Evolutionary conservation across 2,797 vertebrate species (phyloP).

Genomic region (Acrossocheilus wenchowensis): DNA sequence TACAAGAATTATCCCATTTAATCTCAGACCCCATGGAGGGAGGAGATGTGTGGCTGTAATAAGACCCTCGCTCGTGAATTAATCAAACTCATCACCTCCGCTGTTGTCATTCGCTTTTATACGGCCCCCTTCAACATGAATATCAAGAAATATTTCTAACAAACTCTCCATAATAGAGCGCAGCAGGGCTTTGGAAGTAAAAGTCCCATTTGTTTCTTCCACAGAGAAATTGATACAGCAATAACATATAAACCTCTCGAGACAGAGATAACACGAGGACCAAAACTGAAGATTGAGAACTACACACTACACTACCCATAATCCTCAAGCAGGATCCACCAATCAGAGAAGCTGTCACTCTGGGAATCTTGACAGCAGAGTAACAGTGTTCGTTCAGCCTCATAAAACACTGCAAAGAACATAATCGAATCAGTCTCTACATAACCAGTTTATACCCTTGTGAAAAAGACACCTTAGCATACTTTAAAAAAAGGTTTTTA

Average conservation of each 20-base stretch:
- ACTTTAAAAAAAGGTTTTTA: background rate
- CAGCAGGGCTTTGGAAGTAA: background rate
- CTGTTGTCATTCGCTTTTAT: background rate
- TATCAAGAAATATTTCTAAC: background rate
- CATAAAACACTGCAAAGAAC: background rate
- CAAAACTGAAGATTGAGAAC: background rate
- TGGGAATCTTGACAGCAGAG: background rate
- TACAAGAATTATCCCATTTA: slow-evolving; percentile 55
- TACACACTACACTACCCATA: background rate
- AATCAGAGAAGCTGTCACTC: background rate
- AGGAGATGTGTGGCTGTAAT: slow-evolving; percentile 25
- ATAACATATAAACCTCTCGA: background rate
- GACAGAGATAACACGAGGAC: background rate
- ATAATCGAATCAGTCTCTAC: background rate
- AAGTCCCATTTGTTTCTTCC: background rate
- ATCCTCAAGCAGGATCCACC: background rate
- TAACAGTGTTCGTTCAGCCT: background rate
- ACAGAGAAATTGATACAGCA: background rate
- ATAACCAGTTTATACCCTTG: background rate
- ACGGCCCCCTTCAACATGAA: background rate
- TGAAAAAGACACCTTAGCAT: background rate
- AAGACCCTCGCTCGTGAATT: slow-evolving; percentile 50
- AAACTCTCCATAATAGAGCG: background rate
- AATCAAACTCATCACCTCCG: slow-evolving; percentile 53
- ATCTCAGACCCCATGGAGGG: slow-evolving; percentile 49